phyloP scores from a whole-genome alignment of 2,797 vertebrate genomes.

The Gallinago stenura region DNA sequence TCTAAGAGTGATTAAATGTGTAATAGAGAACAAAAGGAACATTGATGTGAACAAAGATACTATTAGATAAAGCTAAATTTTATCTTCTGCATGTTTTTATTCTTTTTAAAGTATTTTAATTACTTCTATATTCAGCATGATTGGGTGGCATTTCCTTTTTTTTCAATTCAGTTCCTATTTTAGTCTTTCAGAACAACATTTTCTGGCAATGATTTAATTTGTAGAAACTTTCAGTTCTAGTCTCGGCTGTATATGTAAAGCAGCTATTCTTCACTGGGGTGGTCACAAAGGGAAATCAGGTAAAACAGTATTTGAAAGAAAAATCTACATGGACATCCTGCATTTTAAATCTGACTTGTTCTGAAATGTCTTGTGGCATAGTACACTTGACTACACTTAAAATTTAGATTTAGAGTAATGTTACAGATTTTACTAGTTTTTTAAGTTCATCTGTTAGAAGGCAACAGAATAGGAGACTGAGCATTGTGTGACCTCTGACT shows the following conservation, averaged over 20 bases:
- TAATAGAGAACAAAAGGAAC: conserved; percentile 73
- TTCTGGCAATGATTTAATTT: conserved; percentile 52
- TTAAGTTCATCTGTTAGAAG: conserved; percentile 3
- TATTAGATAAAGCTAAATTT: conserved; percentile 68
- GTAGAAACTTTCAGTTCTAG: conserved; percentile 49
- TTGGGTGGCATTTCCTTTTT: conserved; percentile 24
- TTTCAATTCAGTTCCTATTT: conserved; percentile 37
- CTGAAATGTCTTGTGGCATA: conserved; percentile 33
- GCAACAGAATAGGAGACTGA: not conserved
- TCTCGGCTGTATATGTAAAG: conserved; percentile 57
- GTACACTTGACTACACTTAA: conserved; percentile 7
- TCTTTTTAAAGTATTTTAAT: conserved; percentile 65
- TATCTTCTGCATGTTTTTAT: conserved; percentile 52
- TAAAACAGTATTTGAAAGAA: conserved; percentile 58
- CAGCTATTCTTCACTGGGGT: conserved; percentile 38
- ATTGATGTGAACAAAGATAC: conserved; percentile 70
- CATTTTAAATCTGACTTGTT: conserved; percentile 62
- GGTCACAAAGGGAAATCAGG: conserved; percentile 56
- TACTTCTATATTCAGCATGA: conserved; percentile 59
- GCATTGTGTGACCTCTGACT: not conserved
- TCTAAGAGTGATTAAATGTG: conserved; percentile 70
- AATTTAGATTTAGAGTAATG: conserved; percentile 38
- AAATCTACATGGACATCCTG: conserved; percentile 56
- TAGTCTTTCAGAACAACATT: conserved; percentile 59
- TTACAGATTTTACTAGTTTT: conserved; percentile 30